Percentiles rank a stretch among this genome's conserved stretches.
Conservation (phyloP, 2,113 vertebrate species). For the Muntiacus muntjak region DNA sequence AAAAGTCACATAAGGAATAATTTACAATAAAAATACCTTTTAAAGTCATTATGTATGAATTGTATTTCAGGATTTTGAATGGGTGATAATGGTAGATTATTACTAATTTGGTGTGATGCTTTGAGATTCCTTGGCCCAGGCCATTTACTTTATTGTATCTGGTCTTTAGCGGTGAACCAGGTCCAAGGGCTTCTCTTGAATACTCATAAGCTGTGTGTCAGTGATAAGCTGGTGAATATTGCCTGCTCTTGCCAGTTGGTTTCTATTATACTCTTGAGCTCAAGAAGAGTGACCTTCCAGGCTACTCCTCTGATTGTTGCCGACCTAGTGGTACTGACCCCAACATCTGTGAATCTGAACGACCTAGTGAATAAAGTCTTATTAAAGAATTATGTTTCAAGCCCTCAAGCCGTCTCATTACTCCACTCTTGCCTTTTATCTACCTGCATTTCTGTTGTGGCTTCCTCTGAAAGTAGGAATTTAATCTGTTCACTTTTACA, state of each 20-base stretch:
- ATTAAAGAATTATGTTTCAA: conserved; percentile 8
- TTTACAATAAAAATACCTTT: background rate
- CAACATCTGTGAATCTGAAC: conserved; percentile 34
- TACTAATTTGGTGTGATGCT: background rate
- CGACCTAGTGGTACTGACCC: background rate
- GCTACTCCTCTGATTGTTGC: background rate
- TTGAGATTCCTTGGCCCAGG: background rate
- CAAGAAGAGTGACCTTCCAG: background rate
- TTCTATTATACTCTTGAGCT: background rate
- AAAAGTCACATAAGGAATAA: background rate
- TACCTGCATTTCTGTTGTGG: conserved; percentile 11
- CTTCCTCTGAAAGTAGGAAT: conserved; percentile 52
- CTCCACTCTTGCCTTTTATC: conserved; percentile 37
- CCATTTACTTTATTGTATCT: background rate
- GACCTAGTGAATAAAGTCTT: background rate
- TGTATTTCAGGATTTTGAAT: background rate
- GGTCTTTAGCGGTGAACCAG: background rate
- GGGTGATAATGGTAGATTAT: background rate
- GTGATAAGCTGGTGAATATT: background rate
- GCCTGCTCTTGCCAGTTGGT: background rate
- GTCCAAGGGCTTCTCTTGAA: background rate
- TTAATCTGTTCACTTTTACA: conserved; percentile 61
- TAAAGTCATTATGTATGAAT: background rate
- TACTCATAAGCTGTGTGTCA: background rate
- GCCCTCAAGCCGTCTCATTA: conserved; percentile 29